These are phyloP conservation scores for Brachionichthys hirsutus DNA, from an alignment of 2,113 vertebrate genomes.

Conservation along the genomic window DNA sequence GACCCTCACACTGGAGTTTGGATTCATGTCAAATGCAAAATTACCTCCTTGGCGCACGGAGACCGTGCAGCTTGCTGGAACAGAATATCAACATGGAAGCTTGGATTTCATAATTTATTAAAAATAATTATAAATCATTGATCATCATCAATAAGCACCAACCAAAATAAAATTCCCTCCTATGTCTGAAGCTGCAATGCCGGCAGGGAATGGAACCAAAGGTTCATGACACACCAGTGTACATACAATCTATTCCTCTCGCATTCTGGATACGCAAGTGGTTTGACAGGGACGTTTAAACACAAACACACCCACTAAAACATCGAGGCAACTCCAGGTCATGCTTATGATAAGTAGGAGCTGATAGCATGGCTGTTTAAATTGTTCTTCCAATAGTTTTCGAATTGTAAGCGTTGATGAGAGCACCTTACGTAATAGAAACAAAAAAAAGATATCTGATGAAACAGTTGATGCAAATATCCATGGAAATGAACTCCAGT, in stretches of 20 bases:
- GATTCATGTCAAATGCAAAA: background rate
- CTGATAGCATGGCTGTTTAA: conserved; percentile 49
- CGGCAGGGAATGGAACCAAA: conserved; percentile 38
- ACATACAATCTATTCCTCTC: conserved; percentile 59
- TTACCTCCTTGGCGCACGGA: background rate
- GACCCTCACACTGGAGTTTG: conserved; percentile 29
- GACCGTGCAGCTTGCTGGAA: conserved; percentile 21
- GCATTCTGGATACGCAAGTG: conserved; percentile 53
- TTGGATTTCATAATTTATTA: conserved; percentile 65
- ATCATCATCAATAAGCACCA: conserved; percentile 62
- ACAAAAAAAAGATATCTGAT: conserved; percentile 20
- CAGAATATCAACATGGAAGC: conserved; percentile 49
- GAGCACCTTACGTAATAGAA: conserved; percentile 10
- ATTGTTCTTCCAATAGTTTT: conserved; percentile 37
- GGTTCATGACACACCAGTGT: conserved; percentile 38
- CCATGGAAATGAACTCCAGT: conserved; percentile 40
- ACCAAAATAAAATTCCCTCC: conserved; percentile 38
- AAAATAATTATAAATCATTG: conserved; percentile 67
- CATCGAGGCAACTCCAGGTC: conserved; percentile 46
- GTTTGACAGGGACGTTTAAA: conserved; percentile 43
- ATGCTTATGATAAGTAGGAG: conserved; percentile 43
- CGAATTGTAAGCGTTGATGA: conserved; percentile 14
- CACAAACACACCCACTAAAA: conserved; percentile 35
- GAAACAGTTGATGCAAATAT: conserved; percentile 31
- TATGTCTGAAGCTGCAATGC: conserved; percentile 38